phyloP scores from a whole-genome alignment of 64 coral and sea anemone genomes.

The Dendronephthya gigantea region DNA sequence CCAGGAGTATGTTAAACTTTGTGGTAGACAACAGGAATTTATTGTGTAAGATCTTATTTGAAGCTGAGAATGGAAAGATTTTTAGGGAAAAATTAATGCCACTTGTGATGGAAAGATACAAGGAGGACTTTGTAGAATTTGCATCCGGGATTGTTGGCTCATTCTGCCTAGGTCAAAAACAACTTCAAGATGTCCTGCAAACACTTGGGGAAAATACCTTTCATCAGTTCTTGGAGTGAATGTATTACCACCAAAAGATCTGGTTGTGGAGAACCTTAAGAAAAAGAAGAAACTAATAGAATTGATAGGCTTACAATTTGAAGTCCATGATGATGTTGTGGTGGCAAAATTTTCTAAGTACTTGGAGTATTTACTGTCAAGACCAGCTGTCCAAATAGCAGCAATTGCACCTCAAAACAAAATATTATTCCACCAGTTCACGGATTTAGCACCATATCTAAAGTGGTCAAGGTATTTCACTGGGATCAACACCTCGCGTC shows the following conservation, averaged over 20 bases:
- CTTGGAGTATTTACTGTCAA: background rate
- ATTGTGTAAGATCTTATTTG: background rate
- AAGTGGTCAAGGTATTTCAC: constrained; percentile 42
- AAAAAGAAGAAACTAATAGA: background rate
- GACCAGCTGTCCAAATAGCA: background rate
- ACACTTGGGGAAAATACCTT: constrained; percentile 16
- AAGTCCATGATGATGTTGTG: constrained; percentile 10
- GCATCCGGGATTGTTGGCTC: constrained; percentile 1
- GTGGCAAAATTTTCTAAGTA: constrained; percentile 1
- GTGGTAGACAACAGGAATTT: background rate
- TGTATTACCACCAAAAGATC: constrained; percentile 14
- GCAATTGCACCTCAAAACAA: background rate
- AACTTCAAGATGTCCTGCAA: background rate
- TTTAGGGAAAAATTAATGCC: background rate
- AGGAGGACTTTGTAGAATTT: constrained; percentile 20
- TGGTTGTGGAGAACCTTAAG: background rate
- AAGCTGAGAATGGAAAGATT: background rate
- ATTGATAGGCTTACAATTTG: background rate
- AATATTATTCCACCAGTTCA: background rate
- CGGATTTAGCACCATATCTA: constrained; percentile 23
- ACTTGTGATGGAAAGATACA: background rate
- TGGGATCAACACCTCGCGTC: constrained; percentile 3
- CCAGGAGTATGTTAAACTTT: background rate
- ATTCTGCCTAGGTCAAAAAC: background rate
- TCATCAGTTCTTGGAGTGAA: background rate